Base-by-base conservation (phyloP, 2,888 invertebrate species). In the Metallyticus violacea region DNA sequence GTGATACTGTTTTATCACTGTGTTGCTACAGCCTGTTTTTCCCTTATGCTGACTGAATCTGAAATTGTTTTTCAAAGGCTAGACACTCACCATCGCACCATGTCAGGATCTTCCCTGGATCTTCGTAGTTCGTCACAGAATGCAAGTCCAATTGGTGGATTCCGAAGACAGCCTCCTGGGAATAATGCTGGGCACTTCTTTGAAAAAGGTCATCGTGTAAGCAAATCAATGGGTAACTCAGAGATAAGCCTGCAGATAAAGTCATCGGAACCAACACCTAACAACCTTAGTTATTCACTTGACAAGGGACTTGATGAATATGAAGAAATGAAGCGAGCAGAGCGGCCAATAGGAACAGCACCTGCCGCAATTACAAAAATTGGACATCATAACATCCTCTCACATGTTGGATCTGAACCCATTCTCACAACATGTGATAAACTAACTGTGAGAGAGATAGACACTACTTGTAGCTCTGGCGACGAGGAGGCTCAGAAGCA, bases 291-390 rank as follows among this genome's bases (percentile, higher is more conserved):
- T 78, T 88, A 87, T 81, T 89, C 89, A 1, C 81, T 89, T 29
- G 89, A 89, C 84, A 88, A 89, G 79, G 89, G 89, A 2, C 83
- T 89, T 6, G 88, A 89, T 86, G 88, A 88, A 80, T 89, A 87
- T 82, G 88, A 89, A 62, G 88, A 87, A n/a, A 85, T 88, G 29
- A 86, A 81, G n/a, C 86, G 86, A 30, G 86, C 87, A 27, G 87
- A 87, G 78, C 82, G 62, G 6, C 22, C 79, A 0, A 28, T 83
- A 76, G 15, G 40, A 85, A 79, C 82, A 26, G 40, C 80, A 62
- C 27, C 26, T 27, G 22, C 79, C 30, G 22, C 28, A 76, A 25
- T 80, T 15, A 76, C 29, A 7, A 62, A 87, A 29, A 79, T 76
- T 25, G 77, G 81, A 77, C 40, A 25, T 22, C 25, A 26, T n/a